Base-by-base conservation (phyloP, 2,113 vertebrate species). In the Tiliqua scincoides region DNA sequence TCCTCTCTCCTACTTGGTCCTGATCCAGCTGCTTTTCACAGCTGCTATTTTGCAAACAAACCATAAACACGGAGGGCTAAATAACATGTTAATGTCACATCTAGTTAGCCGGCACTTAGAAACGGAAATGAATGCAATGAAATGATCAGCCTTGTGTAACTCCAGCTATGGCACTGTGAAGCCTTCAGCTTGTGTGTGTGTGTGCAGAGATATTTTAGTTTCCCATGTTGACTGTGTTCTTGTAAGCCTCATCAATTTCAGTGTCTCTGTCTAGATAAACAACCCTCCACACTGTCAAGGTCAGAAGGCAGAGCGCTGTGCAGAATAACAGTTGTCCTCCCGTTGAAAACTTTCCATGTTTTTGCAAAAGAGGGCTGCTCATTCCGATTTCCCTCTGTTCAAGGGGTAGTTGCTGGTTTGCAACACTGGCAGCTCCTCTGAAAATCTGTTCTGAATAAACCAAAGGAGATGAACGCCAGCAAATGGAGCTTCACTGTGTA, bases 391-490 rank as follows among this genome's bases (percentile, higher is more conserved):
- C 68, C 85, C 6, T 0, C 52, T 87, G 35, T 43, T 87, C 81
- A 85, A 48, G 62, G 76, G 32, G 79, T 40, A 37, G 37, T 83
- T 87, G 73, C 63, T 85, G 62, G 1, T 61, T 82, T 89, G 43
- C 35, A 79, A 18, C 80, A 77, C 54, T 83, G 20, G 54, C 84
- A 90, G 40, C 35, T 83, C 35, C 25, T 85, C 82, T 81, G 68
- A 67, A 84, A 81, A 87, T 37, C 52, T 61, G 20, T 73, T 80
- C 76, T 52, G 85, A 88, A 91, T 72, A 70, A 91, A 84, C 32
- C 84, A 27, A 3, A 43, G 1, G 54, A 48, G 27, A 84, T 90
- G 48, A 63, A 93, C 32, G 54, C 37, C 67, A 63, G n/a, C 37
- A 5, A 27, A 62, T 82, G 30, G 54, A 81, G 61, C 83, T 93